Evolutionary conservation across 1,140 invertebrate genomes (phyloP), one percentile per base, ranked within the genome.

Genomic region (Zaprionus tsacasi): DNA sequence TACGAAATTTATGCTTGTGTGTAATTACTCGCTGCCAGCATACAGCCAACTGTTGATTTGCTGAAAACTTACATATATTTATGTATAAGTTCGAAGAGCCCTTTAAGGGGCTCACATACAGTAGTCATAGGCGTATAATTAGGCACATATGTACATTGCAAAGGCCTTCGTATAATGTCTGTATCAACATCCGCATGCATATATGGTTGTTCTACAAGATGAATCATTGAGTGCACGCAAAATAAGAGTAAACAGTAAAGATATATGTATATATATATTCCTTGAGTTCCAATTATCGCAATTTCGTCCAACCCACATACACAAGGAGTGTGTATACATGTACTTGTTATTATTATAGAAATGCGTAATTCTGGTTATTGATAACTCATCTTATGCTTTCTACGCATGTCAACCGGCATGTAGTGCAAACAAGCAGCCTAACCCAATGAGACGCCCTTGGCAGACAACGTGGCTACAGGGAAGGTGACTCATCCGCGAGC

Each of bases 351-450:
- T 50, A 11, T 15, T 50, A 15, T 52, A 35, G 30, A 27, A 15
- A 74, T 63, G 71, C 21, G 25, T 55, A 55, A 40, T 55, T 65
- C 21, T 3, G 27, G 30, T n/a, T n/a, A 36, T 36, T 52, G 15
- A 25, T 50, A 50, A 33, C 15, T n/a, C 17, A 11, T 27, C 43
- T 48, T 35, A 35, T 48, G 12, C 43, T 50, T 33, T 35, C 12
- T 50, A 50, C 60, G 58, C 58, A 60, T 45, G 40, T 45, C 40
- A 45, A 45, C 6, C 6, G n/a, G 6, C 7, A 45, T 6, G 7
- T 45, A 3, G 40, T 15, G n/a, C 7, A 15, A 15, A 43, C 6
- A n/a, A 13, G n/a, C 1, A 43, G n/a, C 13, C n/a, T 0, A 10
- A 10, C 33, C 33, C 33, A 48, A 21, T 8, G 3, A 12, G 17